phyloP scores from a whole-genome alignment of 2,113 vertebrate species.

The Sapajus apella region DNA sequence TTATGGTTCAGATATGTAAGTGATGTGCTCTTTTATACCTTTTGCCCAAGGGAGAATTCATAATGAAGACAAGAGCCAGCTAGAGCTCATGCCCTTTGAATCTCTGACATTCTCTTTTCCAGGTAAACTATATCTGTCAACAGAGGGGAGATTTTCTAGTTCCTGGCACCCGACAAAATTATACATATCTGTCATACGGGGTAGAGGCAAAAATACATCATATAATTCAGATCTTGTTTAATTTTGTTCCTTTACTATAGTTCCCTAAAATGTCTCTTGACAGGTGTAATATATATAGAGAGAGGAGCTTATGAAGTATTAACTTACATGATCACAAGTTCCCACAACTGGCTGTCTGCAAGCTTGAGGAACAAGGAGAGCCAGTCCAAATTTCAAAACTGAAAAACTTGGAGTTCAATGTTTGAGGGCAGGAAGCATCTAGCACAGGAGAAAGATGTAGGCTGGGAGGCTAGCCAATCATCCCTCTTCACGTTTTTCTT shows the following conservation, averaged over 20 bases:
- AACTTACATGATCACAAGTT: no score
- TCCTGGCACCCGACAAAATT: neutral
- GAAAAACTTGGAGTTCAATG: no score
- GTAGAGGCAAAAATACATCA: neutral
- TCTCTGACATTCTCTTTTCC: neutral
- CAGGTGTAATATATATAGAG: neutral
- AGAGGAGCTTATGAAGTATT: no score
- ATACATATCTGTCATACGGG: neutral
- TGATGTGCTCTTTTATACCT: neutral
- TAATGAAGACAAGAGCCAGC: neutral
- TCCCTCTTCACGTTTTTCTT: no score
- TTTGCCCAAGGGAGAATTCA: neutral
- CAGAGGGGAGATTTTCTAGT: neutral
- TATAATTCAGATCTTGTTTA: neutral
- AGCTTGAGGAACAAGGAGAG: no score
- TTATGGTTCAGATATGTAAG: constrained; percentile 60
- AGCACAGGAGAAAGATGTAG: no score
- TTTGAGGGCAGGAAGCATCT: no score
- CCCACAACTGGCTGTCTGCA: no score
- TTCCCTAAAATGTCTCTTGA: neutral
- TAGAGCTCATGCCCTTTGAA: neutral
- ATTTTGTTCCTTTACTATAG: neutral
- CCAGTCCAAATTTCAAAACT: no score
- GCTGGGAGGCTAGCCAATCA: no score
- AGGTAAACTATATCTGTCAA: neutral